Conservation (phyloP, 2,797 vertebrate species). For the Enteromius paludinosus region DNA sequence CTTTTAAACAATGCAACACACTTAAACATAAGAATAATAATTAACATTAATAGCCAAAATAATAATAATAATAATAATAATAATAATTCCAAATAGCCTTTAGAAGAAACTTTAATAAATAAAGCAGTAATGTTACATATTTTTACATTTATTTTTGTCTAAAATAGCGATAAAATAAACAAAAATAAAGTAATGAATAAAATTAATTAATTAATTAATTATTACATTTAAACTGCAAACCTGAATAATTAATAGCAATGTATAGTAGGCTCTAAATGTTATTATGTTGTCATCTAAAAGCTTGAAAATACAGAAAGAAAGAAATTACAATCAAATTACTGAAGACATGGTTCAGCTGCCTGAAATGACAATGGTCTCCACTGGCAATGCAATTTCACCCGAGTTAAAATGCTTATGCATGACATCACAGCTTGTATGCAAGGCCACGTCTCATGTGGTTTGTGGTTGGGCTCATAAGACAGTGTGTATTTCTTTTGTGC, state of each 20-base stretch:
- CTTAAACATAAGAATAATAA: neutral
- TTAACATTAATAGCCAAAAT: neutral
- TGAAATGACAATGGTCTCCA: neutral
- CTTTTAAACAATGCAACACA: neutral
- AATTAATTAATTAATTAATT: too few species aligned
- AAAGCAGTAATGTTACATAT: neutral
- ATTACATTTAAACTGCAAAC: neutral
- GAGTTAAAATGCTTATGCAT: neutral
- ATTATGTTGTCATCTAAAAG: neutral
- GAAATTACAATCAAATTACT: neutral
- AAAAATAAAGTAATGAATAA: too few species aligned
- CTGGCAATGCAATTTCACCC: neutral
- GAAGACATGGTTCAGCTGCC: neutral
- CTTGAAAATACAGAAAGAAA: too few species aligned
- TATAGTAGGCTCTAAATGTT: neutral
- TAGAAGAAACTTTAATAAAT: neutral
- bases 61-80: neutral
- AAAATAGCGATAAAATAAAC: neutral
- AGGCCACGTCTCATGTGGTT: neutral
- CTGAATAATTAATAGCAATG: neutral
- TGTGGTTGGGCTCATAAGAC: neutral
- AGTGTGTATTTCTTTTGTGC: slow-evolving; percentile 9
- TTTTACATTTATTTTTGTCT: neutral
- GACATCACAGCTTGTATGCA: neutral
- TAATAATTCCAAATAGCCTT: neutral